Conservation (phyloP, 2,797 vertebrate species). For the Lophius americanus region DNA sequence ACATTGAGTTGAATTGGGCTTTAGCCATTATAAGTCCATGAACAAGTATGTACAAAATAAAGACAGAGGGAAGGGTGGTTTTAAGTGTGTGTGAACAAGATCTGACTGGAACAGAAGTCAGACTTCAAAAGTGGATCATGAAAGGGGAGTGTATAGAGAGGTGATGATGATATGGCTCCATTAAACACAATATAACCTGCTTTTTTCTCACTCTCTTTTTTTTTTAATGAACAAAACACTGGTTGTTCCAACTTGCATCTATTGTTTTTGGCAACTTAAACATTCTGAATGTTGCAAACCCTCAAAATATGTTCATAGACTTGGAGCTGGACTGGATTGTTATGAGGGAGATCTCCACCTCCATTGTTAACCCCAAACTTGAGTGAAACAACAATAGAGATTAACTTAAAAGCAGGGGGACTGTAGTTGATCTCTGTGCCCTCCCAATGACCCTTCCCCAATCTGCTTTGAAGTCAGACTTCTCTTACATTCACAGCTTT, state of each 20-base stretch:
- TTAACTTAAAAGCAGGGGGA: background rate
- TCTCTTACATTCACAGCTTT: conserved; percentile 25
- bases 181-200: too few species aligned
- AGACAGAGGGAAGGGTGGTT: background rate
- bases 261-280: background rate
- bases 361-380: conserved; percentile 1
- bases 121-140: too few species aligned
- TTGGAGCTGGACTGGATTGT: background rate
- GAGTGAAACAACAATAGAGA: conserved; percentile 30
- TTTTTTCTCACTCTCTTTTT: too few species aligned
- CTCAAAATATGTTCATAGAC: too few species aligned
- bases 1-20: too few species aligned
- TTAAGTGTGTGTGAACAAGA: background rate
- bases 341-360: conserved; percentile 12
- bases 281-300: background rate
- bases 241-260: background rate
- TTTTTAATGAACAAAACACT: background rate
- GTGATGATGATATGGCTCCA: background rate
- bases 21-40: too few species aligned
- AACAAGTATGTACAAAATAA: background rate
- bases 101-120: background rate
- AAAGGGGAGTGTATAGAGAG: background rate
- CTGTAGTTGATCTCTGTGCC: conserved; percentile 5
- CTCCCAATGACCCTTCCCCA: conserved; percentile 17
- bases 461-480: conserved; percentile 35